Base-by-base conservation (phyloP, 2,113 vertebrate genomes). In the Trachemys scripta region DNA sequence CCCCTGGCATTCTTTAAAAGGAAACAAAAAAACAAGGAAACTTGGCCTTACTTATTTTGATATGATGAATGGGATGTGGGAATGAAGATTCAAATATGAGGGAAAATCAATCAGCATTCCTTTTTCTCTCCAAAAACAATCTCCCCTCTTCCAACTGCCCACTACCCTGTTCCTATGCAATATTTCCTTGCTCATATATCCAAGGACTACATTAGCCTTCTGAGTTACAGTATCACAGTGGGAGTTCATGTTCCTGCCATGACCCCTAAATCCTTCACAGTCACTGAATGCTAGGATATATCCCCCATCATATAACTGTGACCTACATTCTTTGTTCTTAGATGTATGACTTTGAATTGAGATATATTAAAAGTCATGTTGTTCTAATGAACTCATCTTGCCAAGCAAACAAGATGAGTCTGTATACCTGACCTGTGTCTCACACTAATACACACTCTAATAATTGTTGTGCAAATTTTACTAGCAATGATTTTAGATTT, bases 191-290 rank as follows among this genome's bases (percentile, higher is more conserved):
- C 10, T 76, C 80, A 2, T 80, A 19, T 80, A 84, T 5, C 12
- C 10, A 80, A 89, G 75, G 38, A 51, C 1, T 0, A 27, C 8
- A 84, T 93, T 81, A 80, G 0, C 4, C 51, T 80, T 89, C 35
- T 93, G 80, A 75, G 4, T 35, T 85, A 31, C 53, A 47, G 49
- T 0, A 49, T 87, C 83, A 6, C 72, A 79, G 19, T 31, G 7
- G 84, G 8, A 84, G 76, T 13, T 14, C 8, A 45, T 62, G 5
- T 53, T 88, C 38, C 24, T 81, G 42, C 54, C 88, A 10, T 80
- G 84, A 49, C 1, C 5, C 0, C 0, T 8, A 82, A 47, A 13
- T 11, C 22, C 76, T 62, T 82, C n/a, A 80, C 49, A 82, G 14
- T 7, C 49, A 5, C 54, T 84, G 50, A 13, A 16, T 13, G 79